Base-by-base conservation (phyloP, 2,888 invertebrate species). In the Heteropelma amictum region DNA sequence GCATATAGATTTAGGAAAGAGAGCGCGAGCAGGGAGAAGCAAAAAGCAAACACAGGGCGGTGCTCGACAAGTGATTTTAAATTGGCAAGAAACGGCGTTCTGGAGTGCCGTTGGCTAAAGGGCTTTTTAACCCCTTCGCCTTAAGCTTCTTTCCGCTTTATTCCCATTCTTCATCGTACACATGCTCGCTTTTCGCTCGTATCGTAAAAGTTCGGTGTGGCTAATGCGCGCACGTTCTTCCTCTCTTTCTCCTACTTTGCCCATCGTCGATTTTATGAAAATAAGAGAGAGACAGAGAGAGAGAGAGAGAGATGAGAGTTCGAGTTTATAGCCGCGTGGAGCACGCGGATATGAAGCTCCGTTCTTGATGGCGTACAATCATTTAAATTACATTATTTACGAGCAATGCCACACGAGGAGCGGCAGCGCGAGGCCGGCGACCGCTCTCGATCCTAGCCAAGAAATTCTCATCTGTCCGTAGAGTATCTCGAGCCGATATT, bases 351-450 rank as follows among this genome's bases (percentile, higher is more conserved):
- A 47, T 73, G 69, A 70, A 71, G 67, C 71, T 67, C 19, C 35
- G 47, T 54, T 33, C 21, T n/a, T 56, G 71, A 71, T 71, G 53
- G 63, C 74, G 54, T 64, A 78, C 78, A 67, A 77, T 77, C 77
- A 74, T 79, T 82, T 80, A 72, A 81, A 79, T 82, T 70, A 78
- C 79, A 67, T 83, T 80, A 82, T 83, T 84, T 83, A 81, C 82
- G 79, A 82, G 82, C 71, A 70, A 75, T 75, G 75, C 71, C 75
- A 75, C 75, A 58, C 63, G 70, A 77, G 74, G 77, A 74, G 72
- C 69, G 67, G 65, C 65, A 17, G 23, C 14, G 58, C 67, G 70
- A 53, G 65, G 77, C 70, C 72, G 65, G 51, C 70, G 67, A 76
- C 68, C 60, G 42, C 23, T 30, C 47, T 58, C 40, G 7, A 23